Evolutionary conservation across 2,797 vertebrate genomes (phyloP), one percentile per base, ranked within the genome.

Genomic region (Garrulus glandarius): DNA sequence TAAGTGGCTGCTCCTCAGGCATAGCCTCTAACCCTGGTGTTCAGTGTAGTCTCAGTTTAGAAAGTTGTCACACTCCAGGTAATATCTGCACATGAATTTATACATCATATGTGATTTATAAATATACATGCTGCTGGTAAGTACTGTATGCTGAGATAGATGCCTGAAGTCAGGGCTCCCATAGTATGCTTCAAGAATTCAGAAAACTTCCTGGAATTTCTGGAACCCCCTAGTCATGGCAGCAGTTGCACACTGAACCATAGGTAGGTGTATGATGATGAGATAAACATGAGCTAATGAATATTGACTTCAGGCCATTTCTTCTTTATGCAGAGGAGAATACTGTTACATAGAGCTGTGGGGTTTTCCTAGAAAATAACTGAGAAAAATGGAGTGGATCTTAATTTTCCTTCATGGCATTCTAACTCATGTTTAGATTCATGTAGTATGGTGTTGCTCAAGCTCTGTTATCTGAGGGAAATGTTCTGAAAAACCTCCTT

Each of bases 161-260:
- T 39, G 39, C 34, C 70, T 60, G 50, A 87, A 90, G 53, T 68
- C 56, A 78, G 78, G 78, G 81, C 56, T 84, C 47, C 34, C 79
- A 64, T 18, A 76, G 22, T 52, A 56, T 70, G 53, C 94, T 84
- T 93, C 56, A 77, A 81, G 64, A 87, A 49, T 19, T 82, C 59
- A 94, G 83, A 77, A 88, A 78, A 70, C 52, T 71, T 82, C 43
- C 67, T 83, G 74, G 87, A 78, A 93, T 88, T 97, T 95, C 89
- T 96, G 92, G 92, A 95, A 79, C 93, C 60, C 67, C 52, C 13
- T 76, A 47, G 70, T 89, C 63, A 34, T 11, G 39, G 88, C 69
- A 96, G 88, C 72, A 88, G 65, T 60, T 95, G 47, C 93, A 94
- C 90, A 71, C 53, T 32, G 80, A 85, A 76, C 53, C 37, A 18